phyloP scores from a whole-genome alignment of 2,888 invertebrate species.

The Cataglyphis livida region DNA sequence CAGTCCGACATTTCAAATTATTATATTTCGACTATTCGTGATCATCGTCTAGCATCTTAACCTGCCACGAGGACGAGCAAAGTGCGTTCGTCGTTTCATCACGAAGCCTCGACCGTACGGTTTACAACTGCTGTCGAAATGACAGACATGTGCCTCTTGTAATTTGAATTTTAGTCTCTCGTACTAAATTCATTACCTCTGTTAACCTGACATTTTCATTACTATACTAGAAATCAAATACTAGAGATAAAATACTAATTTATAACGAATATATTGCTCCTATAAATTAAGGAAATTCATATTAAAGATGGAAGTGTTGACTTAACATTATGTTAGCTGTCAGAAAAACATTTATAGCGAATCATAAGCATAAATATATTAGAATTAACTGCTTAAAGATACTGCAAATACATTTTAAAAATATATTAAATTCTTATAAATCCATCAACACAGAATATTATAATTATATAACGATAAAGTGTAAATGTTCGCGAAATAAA shows the following conservation, averaged over 20 bases:
- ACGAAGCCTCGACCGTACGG: slow-evolving; percentile 1
- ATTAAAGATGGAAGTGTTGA: background rate
- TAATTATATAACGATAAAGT: background rate
- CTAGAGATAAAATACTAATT: background rate
- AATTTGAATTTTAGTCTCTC: slow-evolving; percentile 14
- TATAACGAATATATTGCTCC: background rate
- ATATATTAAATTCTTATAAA: background rate
- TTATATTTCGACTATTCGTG: slow-evolving; percentile 73
- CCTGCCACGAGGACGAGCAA: slow-evolving; percentile 62
- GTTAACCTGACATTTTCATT: background rate
- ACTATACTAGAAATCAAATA: background rate
- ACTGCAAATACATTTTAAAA: too few relatives aligned
- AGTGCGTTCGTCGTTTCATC: slow-evolving; percentile 74
- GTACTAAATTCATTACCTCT: background rate
- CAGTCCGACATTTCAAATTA: slow-evolving; percentile 83
- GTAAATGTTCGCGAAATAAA: too few relatives aligned
- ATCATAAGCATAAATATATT: background rate
- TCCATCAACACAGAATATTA: background rate
- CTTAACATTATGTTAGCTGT: background rate
- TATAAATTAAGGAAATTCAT: background rate
- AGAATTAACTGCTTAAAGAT: background rate
- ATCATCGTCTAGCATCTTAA: slow-evolving; percentile 56
- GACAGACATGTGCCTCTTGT: background rate
- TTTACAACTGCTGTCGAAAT: background rate
- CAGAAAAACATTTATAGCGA: background rate